A percentile compares a stretch with the other conserved stretches of the same genome.
These are phyloP conservation scores for Prolemur simus DNA, from an alignment of 2,113 vertebrate species.

Conservation along the genomic window DNA sequence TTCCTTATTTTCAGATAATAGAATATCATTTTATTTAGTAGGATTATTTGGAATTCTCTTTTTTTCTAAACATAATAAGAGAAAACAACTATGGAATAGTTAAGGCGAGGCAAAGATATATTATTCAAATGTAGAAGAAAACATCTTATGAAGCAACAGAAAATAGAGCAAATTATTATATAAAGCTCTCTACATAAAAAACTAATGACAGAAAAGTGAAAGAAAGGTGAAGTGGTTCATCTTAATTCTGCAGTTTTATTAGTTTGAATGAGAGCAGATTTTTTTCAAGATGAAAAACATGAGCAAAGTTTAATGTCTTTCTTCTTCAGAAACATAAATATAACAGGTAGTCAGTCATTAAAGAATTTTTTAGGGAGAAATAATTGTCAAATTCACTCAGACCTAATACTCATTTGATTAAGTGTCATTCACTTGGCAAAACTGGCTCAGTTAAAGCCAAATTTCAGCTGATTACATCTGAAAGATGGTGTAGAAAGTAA, in stretches of 20 bases:
- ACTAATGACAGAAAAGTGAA: background rate
- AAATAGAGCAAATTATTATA: background rate
- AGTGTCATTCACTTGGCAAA: background rate
- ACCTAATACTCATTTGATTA: background rate
- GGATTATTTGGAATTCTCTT: background rate
- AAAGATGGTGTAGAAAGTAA: background rate
- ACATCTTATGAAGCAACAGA: background rate
- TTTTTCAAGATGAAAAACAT: background rate
- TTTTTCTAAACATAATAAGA: background rate
- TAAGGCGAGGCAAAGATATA: background rate
- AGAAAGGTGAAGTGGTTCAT: background rate
- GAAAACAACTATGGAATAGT: background rate
- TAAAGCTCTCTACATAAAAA: background rate
- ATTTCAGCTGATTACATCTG: background rate
- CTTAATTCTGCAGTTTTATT: background rate
- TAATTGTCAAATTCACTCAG: background rate
- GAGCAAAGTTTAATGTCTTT: background rate
- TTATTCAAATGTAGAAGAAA: background rate
- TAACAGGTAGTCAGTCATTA: background rate
- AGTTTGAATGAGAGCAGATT: background rate
- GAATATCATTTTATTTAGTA: background rate
- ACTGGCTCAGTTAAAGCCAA: background rate
- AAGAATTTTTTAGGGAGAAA: background rate
- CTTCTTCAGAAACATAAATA: background rate
- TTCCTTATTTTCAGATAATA: background rate